Evolutionary conservation across 1,140 invertebrate genomes (phyloP), one percentile per base, ranked within the genome.

Genomic region (Harlomillsia oculata): DNA sequence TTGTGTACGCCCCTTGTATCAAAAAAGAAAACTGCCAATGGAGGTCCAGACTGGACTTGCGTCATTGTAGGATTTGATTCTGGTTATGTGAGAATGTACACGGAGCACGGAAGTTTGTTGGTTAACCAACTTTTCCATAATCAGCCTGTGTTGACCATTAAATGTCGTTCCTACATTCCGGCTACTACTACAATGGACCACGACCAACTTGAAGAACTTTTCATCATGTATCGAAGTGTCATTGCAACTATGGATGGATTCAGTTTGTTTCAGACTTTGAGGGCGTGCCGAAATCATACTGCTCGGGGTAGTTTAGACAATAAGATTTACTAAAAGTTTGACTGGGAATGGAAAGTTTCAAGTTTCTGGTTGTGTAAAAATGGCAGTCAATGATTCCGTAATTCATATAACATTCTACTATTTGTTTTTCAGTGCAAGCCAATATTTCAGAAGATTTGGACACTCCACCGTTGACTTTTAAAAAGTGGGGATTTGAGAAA

Each of bases 41-140:
- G 81, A 67, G 79, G 78, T n/a, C 80, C 84, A 39, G 92, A 97
- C 70, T 97, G 92, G 92, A 93, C 89, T 13, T 93, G 89, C 72
- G 80, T 96, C 59, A 80, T 85, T 58, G 78, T 94, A 55, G 92
- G 92, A 20, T 88, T 92, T 65, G 80, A 79, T 62, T 83, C 84
- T 58, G 93, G 94, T 28, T 81, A 79, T 74, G 75, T 96, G 29
- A 76, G 82, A 59, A 90, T 96, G 73, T 96, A 92, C 69, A 90
- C 87, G 9, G 91, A 85, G 77, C 82, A 79, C 66, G 89, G 87
- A 29, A 78, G 81, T 60, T 74, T 90, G 34, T 74, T 97, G 28
- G 73, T 94, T 14, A 82, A 82, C 36, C 90, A 96, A 70, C 80
- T 85, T 64, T 78, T 93, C 45, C 87, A 94, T 69, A 82, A 86